A percentile compares a stretch with the other conserved stretches of the same genome.
Conservation (phyloP, 2,113 vertebrate species). For the Dromiciops gliroides region DNA sequence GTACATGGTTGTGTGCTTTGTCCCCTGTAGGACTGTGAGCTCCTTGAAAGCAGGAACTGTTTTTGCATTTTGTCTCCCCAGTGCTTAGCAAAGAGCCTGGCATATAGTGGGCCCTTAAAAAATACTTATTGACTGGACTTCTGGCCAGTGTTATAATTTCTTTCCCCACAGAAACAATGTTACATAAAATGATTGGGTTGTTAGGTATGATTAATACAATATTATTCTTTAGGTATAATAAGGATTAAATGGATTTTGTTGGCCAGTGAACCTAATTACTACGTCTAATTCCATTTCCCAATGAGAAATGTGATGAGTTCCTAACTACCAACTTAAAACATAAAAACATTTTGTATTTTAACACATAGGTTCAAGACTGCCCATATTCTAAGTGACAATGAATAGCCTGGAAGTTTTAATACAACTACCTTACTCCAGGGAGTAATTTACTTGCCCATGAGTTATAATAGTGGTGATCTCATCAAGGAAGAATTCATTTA, state of each 20-base stretch:
- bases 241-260: neutral
- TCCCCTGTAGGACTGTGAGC: neutral
- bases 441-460: neutral
- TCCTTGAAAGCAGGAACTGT: neutral
- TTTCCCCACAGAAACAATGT: neutral
- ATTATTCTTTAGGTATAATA: neutral
- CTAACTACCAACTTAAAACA: neutral
- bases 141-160: neutral
- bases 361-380: neutral
- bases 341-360: neutral
- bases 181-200: neutral
- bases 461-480: neutral
- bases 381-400: neutral
- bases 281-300: neutral
- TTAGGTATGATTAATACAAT: neutral
- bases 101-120: neutral
- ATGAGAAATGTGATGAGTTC: neutral
- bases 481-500: neutral
- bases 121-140: neutral
- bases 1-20: neutral
- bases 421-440: neutral
- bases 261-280: neutral
- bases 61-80: neutral
- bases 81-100: neutral
- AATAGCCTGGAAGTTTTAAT: neutral